Conservation (phyloP, 2,888 invertebrate genomes). For the Cataglyphis cursor region DNA sequence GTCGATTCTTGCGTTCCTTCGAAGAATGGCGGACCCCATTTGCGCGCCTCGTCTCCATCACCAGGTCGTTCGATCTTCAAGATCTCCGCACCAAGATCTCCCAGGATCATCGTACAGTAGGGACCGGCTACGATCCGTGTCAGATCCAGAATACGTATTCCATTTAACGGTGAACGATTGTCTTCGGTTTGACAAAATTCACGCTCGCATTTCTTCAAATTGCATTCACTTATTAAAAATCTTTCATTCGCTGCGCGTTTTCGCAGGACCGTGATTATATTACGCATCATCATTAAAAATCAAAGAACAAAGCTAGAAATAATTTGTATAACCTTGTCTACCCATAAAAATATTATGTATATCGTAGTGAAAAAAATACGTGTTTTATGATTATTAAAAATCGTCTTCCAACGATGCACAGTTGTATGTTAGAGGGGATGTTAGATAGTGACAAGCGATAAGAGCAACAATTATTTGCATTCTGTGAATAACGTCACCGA, state of each 20-base stretch:
- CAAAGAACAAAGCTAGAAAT: not conserved
- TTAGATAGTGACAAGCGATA: not conserved
- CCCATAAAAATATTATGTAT: not conserved
- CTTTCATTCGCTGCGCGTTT: slow-evolving; percentile 3
- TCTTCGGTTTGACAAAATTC: slow-evolving; percentile 49
- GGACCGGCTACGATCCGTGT: slow-evolving; percentile 97
- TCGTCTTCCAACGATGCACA: too few relatives aligned
- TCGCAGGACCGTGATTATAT: slow-evolving; percentile 7
- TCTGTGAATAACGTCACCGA: not conserved
- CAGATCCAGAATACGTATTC: slow-evolving; percentile 92
- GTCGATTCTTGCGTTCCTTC: slow-evolving; percentile 90
- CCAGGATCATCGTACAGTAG: slow-evolving; percentile 96
- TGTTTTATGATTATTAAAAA: not conserved
- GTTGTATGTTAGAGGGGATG: not conserved
- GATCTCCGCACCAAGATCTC: slow-evolving; percentile 97
- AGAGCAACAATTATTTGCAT: not conserved
- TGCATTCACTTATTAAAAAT: not conserved
- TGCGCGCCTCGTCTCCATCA: slow-evolving; percentile 94
- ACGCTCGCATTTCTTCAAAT: slow-evolving; percentile 21
- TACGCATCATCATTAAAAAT: slow-evolving; percentile 7
- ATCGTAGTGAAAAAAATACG: not conserved
- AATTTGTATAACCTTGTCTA: slow-evolving; percentile 10
- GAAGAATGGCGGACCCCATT: slow-evolving; percentile 97
- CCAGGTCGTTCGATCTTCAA: slow-evolving; percentile 96
- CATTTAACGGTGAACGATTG: slow-evolving; percentile 89